Evolutionary conservation across 2,888 invertebrate genomes (phyloP), one percentile per base, ranked within the genome.

Genomic region (Clivina fossor): DNA sequence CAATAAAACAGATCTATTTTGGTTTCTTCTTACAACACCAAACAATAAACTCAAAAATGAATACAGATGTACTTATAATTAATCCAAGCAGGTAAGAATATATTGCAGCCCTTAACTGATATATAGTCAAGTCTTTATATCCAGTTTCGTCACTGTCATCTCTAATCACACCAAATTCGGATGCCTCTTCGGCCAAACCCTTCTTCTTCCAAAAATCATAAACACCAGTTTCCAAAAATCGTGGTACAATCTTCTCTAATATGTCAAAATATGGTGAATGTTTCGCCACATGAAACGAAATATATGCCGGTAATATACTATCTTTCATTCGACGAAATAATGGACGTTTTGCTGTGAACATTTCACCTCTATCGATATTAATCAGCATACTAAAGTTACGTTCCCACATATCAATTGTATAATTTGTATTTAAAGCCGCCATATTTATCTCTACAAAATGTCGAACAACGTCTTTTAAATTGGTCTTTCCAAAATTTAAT

Each of bases 211-310:
- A 53, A 9, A 13, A 33, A 4, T 11, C 18, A 43, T 50, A 50
- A 4, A 50, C 5, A 9, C 50, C 50, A 4, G 18, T 30, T 38
- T 50, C 50, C 26, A 19, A 26, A 16, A 50, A 18, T n/a, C 50
- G 22, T n/a, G 50, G 40, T n/a, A 50, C 40, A 26, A 16, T 28
- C 16, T 30, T 50, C 9, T 50, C 38, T 15, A 50, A n/a, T 16
- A 50, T n/a, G 13, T 38, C 38, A 7, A n/a, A 28, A 40, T 38
- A 50, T 7, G 50, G 50, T 18, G 50, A 50, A 38, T 40, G 4
- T 28, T 50, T 40, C 2, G 50, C 28, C 5, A 38, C 50, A 28
- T 50, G 50, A 13, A 50, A 50, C 7, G 50, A 22, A 8, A 50
- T 18, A 28, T 18, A 50, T 3, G 50, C 43, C 2, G 53, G 53